Base-by-base conservation (phyloP, 1,140 invertebrate genomes). In the Caenorhabditis remanei region DNA sequence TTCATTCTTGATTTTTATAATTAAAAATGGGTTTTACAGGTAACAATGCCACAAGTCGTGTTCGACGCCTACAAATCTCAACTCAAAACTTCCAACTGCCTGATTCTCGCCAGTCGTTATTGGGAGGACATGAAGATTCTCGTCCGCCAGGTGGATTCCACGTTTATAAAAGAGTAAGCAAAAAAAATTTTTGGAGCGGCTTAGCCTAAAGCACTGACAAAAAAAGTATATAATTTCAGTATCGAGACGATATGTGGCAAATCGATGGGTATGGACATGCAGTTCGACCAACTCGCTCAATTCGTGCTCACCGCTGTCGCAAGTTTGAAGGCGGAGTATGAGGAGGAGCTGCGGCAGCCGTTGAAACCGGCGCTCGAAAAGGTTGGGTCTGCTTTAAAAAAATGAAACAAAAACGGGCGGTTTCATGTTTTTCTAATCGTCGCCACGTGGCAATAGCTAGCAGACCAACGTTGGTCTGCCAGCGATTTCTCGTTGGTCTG, bases 231-330 rank as follows among this genome's bases (percentile, higher is more conserved):
- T n/a, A n/a, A 43, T 79, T 79, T 24, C 71, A 79, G 71, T 14
- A 41, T 79, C 46, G 71, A 79, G 19, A 50, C 71, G 11, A 14
- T 79, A 7, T 21, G 14, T 14, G 71, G 71, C 11, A 79, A 79
- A 79, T 79, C 71, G 5, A 79, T 79, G 3, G 43, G 43, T 9
- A 79, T 79, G 71, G 71, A 79, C 46, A 79, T 79, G 71, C 46
- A 14, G 24, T 50, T 79, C 46, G 71, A 48, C 13, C 19, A 21
- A 0, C 46, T 79, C n/a, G 40, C 71, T 0, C 43, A 48, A 24
- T 79, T 79, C n/a, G 46, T 79, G 71, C 71, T 79, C n/a, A 79
- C 71, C 8, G 71, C 71, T 19, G 71, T 79, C 71, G 71, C 46
- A 79, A 79, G 71, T 50, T 50, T 79, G 46, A 48, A 24, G 9